phyloP scores from a whole-genome alignment of 2,797 vertebrate genomes.

The Rhinoraja longicauda region DNA sequence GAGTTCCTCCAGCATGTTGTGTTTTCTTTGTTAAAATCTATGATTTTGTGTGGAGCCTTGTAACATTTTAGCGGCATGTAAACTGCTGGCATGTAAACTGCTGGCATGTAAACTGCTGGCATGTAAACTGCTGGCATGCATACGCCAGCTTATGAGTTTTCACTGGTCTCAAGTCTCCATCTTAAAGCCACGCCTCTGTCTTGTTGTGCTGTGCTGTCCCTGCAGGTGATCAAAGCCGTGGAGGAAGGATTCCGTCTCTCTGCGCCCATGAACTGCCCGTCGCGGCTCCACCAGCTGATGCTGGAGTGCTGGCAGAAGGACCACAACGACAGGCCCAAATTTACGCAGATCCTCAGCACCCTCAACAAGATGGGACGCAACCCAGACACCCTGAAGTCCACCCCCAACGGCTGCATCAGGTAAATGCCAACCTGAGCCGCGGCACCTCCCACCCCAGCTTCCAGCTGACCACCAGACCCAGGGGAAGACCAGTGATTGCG shows the following conservation, averaged over 20 bases:
- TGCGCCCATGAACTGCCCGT: constrained; percentile 76
- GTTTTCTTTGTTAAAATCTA: no score
- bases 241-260: constrained; percentile 92
- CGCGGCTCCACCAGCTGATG: constrained; percentile 80
- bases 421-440: constrained; percentile 38
- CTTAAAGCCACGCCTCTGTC: not conserved
- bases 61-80: not conserved
- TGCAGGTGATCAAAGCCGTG: constrained; percentile 86
- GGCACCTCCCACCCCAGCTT: not conserved
- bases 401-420: constrained; percentile 63
- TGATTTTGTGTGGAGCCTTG: not conserved
- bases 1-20: no score
- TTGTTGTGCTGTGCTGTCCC: not conserved
- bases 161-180: not conserved
- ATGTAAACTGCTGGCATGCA: no score
- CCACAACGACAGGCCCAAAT: constrained; percentile 76
- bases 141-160: not conserved
- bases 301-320: constrained; percentile 90
- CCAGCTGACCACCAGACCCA: not conserved
- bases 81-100: not conserved
- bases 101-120: no score
- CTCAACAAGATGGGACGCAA: constrained; percentile 81
- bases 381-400: constrained; percentile 63
- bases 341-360: constrained; percentile 80
- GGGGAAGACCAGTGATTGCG: not conserved